Conservation (phyloP, 2,888 invertebrate species). For the Hyposoter didymator region DNA sequence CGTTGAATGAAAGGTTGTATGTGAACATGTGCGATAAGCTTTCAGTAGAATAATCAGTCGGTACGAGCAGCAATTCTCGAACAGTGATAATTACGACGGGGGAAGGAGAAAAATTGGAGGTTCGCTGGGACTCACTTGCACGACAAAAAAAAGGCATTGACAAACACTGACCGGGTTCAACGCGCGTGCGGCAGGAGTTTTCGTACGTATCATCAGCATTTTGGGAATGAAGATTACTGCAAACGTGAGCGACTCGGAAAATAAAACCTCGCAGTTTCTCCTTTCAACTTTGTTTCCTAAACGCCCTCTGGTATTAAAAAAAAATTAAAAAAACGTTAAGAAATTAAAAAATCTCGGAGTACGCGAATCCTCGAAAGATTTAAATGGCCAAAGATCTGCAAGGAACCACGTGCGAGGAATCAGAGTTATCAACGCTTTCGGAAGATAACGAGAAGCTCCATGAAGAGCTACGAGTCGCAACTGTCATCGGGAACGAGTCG, state of each 20-base stretch:
- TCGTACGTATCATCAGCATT: constrained; percentile 1
- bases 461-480: constrained; percentile 67
- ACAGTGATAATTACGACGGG: not conserved
- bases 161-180: constrained; percentile 11
- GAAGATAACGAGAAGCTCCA: constrained; percentile 43
- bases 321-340: not conserved
- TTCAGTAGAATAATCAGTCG: not conserved
- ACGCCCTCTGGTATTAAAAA: not conserved
- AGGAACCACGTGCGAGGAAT: constrained; percentile 12
- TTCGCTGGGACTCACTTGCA: constrained; percentile 55
- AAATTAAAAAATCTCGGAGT: not conserved
- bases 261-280: not conserved
- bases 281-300: not conserved
- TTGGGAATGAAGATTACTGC: not conserved
- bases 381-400: constrained; percentile 55
- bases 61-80: not conserved
- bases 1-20: constrained; percentile 3
- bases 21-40: constrained; percentile 18
- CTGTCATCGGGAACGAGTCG: constrained; percentile 63
- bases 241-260: no score
- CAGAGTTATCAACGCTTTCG: constrained; percentile 25
- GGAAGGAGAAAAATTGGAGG: constrained; percentile 15
- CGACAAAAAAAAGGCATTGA: constrained; percentile 24
- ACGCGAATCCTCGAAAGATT: not conserved
- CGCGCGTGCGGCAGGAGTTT: constrained; percentile 14